These are phyloP conservation scores for Platysteira castanea DNA, from an alignment of 2,113 vertebrate species.

Conservation along the genomic window DNA sequence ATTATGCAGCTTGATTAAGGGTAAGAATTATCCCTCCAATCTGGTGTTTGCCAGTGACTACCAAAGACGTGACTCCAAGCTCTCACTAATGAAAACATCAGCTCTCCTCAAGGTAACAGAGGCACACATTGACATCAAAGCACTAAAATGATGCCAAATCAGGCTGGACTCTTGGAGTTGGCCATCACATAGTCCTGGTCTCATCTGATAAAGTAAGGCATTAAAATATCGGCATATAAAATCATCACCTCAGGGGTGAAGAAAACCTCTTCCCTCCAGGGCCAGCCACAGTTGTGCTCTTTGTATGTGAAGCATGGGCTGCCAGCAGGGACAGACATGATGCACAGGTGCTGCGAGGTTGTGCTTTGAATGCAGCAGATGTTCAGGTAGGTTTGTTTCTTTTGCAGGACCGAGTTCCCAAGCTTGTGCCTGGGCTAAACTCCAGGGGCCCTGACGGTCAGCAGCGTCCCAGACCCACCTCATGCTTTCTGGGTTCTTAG, in stretches of 20 bases:
- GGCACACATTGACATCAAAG: neutral
- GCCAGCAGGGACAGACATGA: neutral
- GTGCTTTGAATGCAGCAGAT: neutral
- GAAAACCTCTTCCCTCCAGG: neutral
- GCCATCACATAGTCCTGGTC: neutral
- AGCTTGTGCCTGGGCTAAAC: neutral
- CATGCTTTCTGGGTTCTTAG: neutral
- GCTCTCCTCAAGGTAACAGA: neutral
- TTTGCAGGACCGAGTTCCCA: neutral
- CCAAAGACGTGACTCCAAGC: neutral
- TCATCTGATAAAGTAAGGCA: neutral
- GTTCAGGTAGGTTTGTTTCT: neutral
- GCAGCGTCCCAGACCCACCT: neutral
- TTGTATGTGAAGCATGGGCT: neutral
- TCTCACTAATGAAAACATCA: neutral
- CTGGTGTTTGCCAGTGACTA: neutral
- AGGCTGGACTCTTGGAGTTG: neutral
- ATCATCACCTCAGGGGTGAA: neutral
- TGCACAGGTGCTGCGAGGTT: neutral
- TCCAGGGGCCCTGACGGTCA: rapidly evolving
- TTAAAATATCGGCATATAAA: neutral
- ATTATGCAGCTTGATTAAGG: neutral
- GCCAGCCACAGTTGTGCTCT: neutral
- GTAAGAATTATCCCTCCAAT: neutral
- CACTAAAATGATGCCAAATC: neutral